Evolutionary conservation across 2,888 invertebrate genomes (phyloP).

Genomic region (Stegophylla sp.): DNA sequence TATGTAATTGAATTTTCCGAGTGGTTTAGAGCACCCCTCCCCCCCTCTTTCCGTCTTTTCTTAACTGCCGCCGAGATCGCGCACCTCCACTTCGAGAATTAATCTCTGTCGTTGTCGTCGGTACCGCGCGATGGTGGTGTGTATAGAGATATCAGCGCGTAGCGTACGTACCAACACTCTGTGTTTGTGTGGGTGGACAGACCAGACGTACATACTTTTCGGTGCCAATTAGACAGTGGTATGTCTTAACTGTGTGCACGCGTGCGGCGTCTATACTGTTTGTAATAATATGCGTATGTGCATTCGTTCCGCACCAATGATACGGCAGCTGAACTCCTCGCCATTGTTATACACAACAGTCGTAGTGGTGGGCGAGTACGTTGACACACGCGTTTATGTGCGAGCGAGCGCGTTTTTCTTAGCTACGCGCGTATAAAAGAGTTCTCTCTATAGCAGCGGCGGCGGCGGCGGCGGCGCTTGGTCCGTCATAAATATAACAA

Average conservation of each 20-base stretch:
- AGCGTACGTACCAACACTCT: neutral
- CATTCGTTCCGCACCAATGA: conserved; percentile 13
- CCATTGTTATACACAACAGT: conserved; percentile 33
- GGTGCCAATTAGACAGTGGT: conserved; percentile 27
- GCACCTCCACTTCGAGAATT: neutral
- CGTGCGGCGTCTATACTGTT: neutral
- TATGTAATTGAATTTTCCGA: conserved; percentile 42
- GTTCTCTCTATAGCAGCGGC: neutral
- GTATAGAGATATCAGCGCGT: neutral
- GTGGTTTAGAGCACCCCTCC: neutral
- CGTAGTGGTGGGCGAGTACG: conserved; percentile 24
- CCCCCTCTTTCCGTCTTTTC: too few species aligned
- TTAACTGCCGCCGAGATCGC: too few species aligned
- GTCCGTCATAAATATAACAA: conserved; percentile 38
- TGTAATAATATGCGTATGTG: neutral
- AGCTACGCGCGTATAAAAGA: neutral
- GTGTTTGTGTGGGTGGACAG: neutral
- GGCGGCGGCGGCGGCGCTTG: neutral
- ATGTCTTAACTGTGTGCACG: neutral
- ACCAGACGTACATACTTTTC: conserved; percentile 11
- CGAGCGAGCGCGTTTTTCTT: neutral
- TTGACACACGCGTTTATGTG: conserved; percentile 32
- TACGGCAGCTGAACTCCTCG: conserved; percentile 17
- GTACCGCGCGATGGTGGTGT: neutral
- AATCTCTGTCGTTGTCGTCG: conserved; percentile 2